Evolutionary conservation across 1,140 invertebrate genomes (phyloP).

Genomic region (Panulirus ornatus): DNA sequence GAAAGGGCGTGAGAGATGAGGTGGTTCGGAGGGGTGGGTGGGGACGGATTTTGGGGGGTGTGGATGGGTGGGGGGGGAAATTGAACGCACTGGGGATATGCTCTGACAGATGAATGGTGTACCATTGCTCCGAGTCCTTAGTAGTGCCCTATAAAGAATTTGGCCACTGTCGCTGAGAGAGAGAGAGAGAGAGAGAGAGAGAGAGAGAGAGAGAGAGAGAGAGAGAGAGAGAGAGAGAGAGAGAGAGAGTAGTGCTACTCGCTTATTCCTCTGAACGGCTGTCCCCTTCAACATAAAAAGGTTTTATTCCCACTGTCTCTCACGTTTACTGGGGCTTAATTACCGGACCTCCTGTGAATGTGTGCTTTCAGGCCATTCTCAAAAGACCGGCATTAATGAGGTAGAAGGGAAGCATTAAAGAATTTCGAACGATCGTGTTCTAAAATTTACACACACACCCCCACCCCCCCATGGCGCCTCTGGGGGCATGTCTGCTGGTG

Average conservation of each 20-base stretch:
- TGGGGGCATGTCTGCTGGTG: no score
- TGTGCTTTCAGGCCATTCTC: conserved; percentile 34
- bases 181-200: not conserved
- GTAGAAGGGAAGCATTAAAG: not conserved
- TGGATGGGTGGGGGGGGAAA: no score
- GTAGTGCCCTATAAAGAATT: no score
- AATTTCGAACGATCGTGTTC: not conserved
- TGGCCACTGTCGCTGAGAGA: not conserved
- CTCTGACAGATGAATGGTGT: no score
- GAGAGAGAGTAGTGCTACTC: not conserved
- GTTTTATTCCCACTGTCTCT: not conserved
- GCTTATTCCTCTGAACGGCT: not conserved
- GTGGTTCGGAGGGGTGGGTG: not conserved
- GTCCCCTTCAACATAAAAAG: not conserved
- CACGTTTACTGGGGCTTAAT: conserved; percentile 15
- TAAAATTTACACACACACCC: not conserved
- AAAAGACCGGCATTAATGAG: conserved; percentile 40
- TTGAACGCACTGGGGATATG: no score
- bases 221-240: not conserved
- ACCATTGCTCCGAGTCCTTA: no score
- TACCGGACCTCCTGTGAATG: conserved; percentile 30
- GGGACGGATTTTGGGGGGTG: conserved; percentile 2
- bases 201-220: conserved; percentile 22
- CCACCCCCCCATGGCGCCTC: no score
- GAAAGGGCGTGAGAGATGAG: not conserved